Evolutionary conservation across 2,888 invertebrate genomes (phyloP), one percentile per base, ranked within the genome.

Genomic region (Monoplex corrugatus): DNA sequence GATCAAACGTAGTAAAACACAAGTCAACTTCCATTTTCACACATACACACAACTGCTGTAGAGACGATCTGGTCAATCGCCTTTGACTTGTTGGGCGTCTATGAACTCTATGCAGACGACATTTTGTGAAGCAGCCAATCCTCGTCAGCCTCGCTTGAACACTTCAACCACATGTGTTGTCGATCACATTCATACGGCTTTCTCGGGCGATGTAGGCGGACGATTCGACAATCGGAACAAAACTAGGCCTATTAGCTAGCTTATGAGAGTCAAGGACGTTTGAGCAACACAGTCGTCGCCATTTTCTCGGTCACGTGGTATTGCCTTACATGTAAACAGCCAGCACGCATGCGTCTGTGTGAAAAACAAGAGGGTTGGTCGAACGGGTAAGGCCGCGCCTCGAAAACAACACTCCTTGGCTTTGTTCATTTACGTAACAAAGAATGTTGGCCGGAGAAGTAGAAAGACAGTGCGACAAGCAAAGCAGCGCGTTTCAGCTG

Each of bases 281-380:
- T 84, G 78, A 84, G 87, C 85, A 84, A 84, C 85, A 87, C 88
- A 84, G 87, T 43, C 87, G 87, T 89, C 89, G 90, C 90, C 90
- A 90, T 90, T 87, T 89, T 89, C 75, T 63, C 80, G 75, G 87
- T 86, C 88, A 88, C 90, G 88, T 87, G 89, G 84, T 87, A 87
- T 78, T n/a, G 35, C 72, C 57, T 84, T 82, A 84, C 89, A 89
- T 90, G 90, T 90, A 90, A 90, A 90, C 90, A 90, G 85, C 89
- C 85, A 85, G 23, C 80, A 87, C 90, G 90, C 90, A 90, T 90
- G 90, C 90, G 90, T 87, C 40, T 43, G 72, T n/a, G 38, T 50
- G 72, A 87, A 84, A 84, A 57, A 72, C 50, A 50, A 32, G 23
- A 5, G 44, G 63, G 80, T 50, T 68, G n/a, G 83, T 10, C 35